phyloP scores from a whole-genome alignment of 2,113 vertebrate genomes.

The Apaloderma vittatum region DNA sequence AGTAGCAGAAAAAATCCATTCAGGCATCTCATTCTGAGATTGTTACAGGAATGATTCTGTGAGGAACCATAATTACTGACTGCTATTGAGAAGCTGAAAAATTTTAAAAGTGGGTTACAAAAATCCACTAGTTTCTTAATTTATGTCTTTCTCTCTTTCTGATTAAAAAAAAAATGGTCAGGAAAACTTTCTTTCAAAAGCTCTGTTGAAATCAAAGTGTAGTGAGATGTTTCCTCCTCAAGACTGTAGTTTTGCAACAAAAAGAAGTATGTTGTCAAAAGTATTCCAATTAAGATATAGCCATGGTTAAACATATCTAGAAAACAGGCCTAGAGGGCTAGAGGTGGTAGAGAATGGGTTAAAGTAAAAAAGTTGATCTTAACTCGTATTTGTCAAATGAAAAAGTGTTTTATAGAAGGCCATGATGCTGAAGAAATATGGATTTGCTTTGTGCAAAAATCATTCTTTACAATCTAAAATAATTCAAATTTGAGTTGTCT shows the following conservation, averaged over 20 bases:
- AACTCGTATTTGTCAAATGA: neutral
- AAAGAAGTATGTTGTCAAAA: neutral
- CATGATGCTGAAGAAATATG: neutral
- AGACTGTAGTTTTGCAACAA: neutral
- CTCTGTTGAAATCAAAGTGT: neutral
- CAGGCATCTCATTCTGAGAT: neutral
- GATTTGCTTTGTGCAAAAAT: neutral
- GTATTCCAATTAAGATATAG: neutral
- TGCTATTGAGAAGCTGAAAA: neutral
- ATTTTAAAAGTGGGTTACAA: neutral
- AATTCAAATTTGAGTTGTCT: neutral
- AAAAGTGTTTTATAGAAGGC: neutral
- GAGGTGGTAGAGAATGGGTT: no score
- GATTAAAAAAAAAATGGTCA: neutral
- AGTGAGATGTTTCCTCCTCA: neutral
- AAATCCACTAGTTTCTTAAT: neutral
- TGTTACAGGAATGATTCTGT: neutral
- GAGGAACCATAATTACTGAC: neutral
- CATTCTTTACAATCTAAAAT: rapidly evolving
- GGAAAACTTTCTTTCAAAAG: neutral
- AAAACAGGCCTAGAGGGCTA: neutral
- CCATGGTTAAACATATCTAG: neutral
- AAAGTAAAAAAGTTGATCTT: neutral
- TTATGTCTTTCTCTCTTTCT: neutral
- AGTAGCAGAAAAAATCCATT: neutral